Percentiles rank a stretch among this genome's conserved stretches.
Conservation (phyloP, 2,113 vertebrate species). For the Globicephala melas region DNA sequence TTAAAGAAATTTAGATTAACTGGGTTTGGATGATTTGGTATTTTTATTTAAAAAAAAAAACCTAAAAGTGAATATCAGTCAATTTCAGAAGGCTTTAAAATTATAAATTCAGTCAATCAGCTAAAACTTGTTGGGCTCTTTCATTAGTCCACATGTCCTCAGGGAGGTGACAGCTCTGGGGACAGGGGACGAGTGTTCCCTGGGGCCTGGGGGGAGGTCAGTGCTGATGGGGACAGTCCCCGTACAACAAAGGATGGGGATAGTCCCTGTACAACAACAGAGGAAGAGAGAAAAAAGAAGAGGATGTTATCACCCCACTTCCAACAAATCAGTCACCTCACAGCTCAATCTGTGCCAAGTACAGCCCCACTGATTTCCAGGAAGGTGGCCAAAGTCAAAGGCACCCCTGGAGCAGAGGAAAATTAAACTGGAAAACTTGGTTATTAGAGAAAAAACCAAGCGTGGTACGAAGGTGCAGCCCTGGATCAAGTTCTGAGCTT, state of each 20-base stretch:
- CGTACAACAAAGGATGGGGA: not conserved
- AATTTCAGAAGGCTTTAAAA: not conserved
- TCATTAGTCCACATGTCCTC: not conserved
- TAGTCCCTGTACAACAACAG: not conserved
- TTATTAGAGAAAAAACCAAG: not conserved
- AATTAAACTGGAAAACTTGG: not conserved
- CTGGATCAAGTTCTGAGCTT: not conserved
- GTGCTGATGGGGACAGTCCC: not conserved
- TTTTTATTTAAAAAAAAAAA: constrained; percentile 26
- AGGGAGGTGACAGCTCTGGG: not conserved
- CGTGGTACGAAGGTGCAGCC: not conserved
- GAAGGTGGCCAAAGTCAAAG: not conserved
- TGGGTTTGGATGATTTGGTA: not conserved
- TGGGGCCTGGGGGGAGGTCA: not conserved
- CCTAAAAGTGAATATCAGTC: not conserved
- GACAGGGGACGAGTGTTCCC: not conserved
- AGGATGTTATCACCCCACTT: no score
- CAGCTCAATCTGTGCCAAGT: no score
- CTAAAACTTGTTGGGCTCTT: not conserved
- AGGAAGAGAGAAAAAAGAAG: no score
- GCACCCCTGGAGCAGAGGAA: not conserved
- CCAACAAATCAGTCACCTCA: not conserved
- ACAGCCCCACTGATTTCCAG: not conserved
- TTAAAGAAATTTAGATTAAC: constrained; percentile 35
- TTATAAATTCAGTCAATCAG: not conserved